Evolutionary conservation across 2,888 invertebrate species (phyloP).

Genomic region (Unio delphinus): DNA sequence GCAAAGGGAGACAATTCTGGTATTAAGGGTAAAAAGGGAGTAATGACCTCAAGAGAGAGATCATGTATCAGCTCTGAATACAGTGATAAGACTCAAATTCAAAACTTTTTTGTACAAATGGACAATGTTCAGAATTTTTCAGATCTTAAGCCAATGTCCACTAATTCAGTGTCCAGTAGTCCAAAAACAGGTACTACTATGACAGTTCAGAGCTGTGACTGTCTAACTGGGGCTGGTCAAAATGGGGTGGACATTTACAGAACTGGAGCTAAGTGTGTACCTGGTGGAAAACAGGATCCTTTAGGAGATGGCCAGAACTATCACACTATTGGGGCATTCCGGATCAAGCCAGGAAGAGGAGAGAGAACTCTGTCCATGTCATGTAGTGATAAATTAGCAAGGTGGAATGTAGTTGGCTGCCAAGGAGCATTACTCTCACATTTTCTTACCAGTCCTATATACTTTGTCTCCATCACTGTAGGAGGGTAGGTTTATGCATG

Average conservation of each 20-base stretch:
- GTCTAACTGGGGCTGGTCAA: not conserved
- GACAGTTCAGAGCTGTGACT: not conserved
- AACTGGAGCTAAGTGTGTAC: slow-evolving; percentile 92
- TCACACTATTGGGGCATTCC: slow-evolving; percentile 82
- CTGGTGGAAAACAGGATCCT: slow-evolving; percentile 76
- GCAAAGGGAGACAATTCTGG: too few species aligned
- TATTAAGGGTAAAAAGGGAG: too few species aligned
- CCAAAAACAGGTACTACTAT: too few species aligned
- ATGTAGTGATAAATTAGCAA: slow-evolving; percentile 94
- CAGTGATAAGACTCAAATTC: too few species aligned
- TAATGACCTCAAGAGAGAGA: too few species aligned
- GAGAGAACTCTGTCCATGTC: slow-evolving; percentile 90
- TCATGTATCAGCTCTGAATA: too few species aligned
- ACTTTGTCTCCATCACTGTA: slow-evolving; percentile 81
- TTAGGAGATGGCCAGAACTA: slow-evolving; percentile 77
- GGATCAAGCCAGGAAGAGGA: slow-evolving; percentile 93
- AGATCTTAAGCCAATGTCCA: too few species aligned
- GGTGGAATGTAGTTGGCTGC: slow-evolving; percentile 88
- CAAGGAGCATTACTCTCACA: slow-evolving; percentile 85
- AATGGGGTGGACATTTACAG: slow-evolving; percentile 75
- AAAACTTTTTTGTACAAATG: too few species aligned
- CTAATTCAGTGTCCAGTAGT: too few species aligned
- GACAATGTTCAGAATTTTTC: too few species aligned
- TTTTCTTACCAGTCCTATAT: slow-evolving; percentile 80
- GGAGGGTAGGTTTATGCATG: slow-evolving; percentile 73